phyloP scores from a whole-genome alignment of 2,113 vertebrate species.

The Turnix velox region DNA sequence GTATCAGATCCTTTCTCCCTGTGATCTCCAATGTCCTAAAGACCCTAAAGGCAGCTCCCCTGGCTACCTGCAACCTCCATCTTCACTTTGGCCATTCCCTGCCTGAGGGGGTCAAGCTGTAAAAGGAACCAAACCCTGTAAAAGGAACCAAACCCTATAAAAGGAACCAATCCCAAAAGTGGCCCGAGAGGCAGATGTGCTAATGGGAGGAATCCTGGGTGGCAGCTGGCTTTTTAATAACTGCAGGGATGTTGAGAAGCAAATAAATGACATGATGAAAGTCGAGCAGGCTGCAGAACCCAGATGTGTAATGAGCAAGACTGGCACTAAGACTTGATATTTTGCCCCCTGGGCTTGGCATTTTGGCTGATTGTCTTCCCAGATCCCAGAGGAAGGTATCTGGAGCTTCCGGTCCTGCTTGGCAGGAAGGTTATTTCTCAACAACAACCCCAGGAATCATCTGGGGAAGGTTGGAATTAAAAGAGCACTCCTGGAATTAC shows the following conservation, averaged over 20 bases:
- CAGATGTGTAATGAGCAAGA: conserved; percentile 45
- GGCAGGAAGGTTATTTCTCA: conserved; percentile 41
- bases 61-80: neutral
- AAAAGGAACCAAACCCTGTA: no score
- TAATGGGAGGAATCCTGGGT: conserved; percentile 49
- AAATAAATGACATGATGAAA: conserved; percentile 62
- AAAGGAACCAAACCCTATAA: no score
- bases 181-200: conserved; percentile 46
- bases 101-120: conserved; percentile 25
- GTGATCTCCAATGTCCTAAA: neutral
- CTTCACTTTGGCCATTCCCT: neutral
- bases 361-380: conserved; percentile 43
- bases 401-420: conserved; percentile 35
- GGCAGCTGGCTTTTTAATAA: conserved; percentile 43
- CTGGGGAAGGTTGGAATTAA: neutral
- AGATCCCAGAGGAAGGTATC: conserved; percentile 24
- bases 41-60: neutral
- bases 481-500: neutral
- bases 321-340: conserved; percentile 54
- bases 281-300: conserved; percentile 39
- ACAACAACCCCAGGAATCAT: neutral
- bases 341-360: conserved; percentile 48
- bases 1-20: neutral
- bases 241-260: conserved; percentile 60
- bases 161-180: neutral